phyloP scores from a whole-genome alignment of 2,113 vertebrate genomes.

The Elgaria multicarinata region DNA sequence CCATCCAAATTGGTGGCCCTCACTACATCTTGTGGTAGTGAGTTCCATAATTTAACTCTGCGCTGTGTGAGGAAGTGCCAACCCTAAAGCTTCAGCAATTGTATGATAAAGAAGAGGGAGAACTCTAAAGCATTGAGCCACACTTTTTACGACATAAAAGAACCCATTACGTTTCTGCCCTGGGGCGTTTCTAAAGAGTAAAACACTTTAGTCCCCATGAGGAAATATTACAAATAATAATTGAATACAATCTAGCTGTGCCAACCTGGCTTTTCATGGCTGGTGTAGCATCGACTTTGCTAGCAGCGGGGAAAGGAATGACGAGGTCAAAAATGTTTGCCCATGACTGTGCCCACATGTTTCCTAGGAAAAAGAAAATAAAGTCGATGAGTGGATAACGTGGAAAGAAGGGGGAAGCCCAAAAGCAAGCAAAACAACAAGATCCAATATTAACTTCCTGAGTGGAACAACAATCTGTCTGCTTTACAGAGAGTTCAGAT shows the following conservation, averaged over 20 bases:
- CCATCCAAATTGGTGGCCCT: too few species aligned
- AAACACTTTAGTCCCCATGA: not conserved
- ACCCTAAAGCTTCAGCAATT: not conserved
- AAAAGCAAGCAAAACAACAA: not conserved
- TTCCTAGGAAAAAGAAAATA: conserved; percentile 80
- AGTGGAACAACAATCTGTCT: too few species aligned
- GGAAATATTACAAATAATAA: not conserved
- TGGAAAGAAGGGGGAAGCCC: conserved; percentile 4
- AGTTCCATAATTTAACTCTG: too few species aligned
- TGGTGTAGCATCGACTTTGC: conserved; percentile 90
- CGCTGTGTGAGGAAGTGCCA: too few species aligned
- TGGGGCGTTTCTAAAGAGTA: not conserved
- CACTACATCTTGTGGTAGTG: too few species aligned
- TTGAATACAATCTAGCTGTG: not conserved
- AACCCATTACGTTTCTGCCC: not conserved
- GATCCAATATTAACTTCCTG: not conserved
- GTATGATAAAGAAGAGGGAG: not conserved
- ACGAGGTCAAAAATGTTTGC: conserved; percentile 91
- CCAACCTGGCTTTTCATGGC: conserved; percentile 91
- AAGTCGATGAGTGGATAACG: accelerated
- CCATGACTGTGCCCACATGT: conserved; percentile 99
- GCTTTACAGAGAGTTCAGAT: not conserved
- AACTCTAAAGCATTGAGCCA: not conserved
- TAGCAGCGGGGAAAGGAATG: conserved; percentile 86
- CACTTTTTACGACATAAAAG: not conserved